phyloP scores from a whole-genome alignment of 2,888 invertebrate species.

The Holacanthella duospinosa region DNA sequence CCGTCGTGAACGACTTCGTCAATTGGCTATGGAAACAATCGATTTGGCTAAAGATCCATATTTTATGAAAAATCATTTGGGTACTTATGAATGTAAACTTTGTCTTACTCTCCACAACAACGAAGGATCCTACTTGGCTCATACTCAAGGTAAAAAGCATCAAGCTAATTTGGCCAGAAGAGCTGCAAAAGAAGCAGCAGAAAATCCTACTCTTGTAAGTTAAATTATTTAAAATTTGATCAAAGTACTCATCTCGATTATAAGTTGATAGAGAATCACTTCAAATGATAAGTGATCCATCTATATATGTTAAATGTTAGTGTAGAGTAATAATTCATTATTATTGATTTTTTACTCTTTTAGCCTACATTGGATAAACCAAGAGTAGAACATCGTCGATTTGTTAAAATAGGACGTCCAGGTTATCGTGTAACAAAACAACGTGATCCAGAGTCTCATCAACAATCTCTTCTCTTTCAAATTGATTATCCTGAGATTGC shows the following conservation, averaged over 20 bases:
- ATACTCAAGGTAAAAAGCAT: conserved; percentile 99
- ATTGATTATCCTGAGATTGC: conserved; percentile 91
- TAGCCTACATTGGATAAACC: conserved; percentile 88
- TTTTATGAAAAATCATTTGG: conserved; percentile 99
- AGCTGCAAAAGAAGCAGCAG: conserved; percentile 97
- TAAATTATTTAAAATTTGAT: neutral
- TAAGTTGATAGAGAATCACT: no score
- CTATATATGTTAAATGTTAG: no score
- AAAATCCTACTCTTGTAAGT: conserved; percentile 65
- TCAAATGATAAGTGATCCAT: no score
- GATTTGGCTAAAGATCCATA: conserved; percentile 99
- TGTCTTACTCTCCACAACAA: conserved; percentile 98
- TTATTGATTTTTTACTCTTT: conserved; percentile 14
- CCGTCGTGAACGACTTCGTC: conserved; percentile 84
- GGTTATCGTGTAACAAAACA: conserved; percentile 98
- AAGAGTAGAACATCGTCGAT: conserved; percentile 94
- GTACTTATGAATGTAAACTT: conserved; percentile 95
- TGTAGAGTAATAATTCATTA: neutral
- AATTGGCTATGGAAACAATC: conserved; percentile 94
- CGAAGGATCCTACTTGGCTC: conserved; percentile 96
- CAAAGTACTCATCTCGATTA: neutral
- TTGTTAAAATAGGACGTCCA: conserved; percentile 97
- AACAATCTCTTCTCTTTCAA: conserved; percentile 95
- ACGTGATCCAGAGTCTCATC: conserved; percentile 84
- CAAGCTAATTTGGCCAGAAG: conserved; percentile 94